Evolutionary conservation across 2,888 invertebrate genomes (phyloP).

Genomic region (Polyommatus icarus): DNA sequence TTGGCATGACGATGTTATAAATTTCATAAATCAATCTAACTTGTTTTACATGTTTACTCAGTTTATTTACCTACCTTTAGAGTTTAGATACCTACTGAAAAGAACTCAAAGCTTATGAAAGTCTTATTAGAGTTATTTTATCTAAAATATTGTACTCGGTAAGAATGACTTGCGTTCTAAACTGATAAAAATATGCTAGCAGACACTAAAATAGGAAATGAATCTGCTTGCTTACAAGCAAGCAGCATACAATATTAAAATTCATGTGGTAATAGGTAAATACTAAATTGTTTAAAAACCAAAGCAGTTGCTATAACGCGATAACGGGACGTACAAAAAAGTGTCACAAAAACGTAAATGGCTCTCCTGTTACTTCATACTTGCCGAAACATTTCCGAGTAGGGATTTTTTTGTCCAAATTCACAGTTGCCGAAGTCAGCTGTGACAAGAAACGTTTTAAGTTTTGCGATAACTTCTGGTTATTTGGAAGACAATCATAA

Average conservation of each 20-base stretch:
- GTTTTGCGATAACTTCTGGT: not conserved
- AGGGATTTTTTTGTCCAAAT: conserved; percentile 42
- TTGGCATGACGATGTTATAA: not conserved
- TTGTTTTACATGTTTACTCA: not conserved
- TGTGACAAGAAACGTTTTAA: not conserved
- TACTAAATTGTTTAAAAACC: not conserved
- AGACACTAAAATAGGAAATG: not conserved
- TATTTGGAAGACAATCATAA: not conserved
- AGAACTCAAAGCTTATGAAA: not conserved
- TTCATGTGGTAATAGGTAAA: not conserved
- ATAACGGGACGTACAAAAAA: conserved; percentile 23
- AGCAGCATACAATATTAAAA: not conserved
- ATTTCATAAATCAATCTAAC: not conserved
- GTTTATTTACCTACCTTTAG: not conserved
- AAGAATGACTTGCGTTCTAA: no score
- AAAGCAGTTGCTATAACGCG: not conserved
- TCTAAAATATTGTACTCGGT: no score
- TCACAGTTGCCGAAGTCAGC: conserved; percentile 36
- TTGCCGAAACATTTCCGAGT: conserved; percentile 55
- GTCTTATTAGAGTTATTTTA: no score
- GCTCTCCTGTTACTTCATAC: conserved; percentile 49
- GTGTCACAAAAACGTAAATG: conserved; percentile 38
- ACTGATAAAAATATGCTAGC: not conserved
- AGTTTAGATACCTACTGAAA: not conserved
- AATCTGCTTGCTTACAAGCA: not conserved